Conservation (phyloP, 2,113 vertebrate genomes). For the Corydoras sp. region DNA sequence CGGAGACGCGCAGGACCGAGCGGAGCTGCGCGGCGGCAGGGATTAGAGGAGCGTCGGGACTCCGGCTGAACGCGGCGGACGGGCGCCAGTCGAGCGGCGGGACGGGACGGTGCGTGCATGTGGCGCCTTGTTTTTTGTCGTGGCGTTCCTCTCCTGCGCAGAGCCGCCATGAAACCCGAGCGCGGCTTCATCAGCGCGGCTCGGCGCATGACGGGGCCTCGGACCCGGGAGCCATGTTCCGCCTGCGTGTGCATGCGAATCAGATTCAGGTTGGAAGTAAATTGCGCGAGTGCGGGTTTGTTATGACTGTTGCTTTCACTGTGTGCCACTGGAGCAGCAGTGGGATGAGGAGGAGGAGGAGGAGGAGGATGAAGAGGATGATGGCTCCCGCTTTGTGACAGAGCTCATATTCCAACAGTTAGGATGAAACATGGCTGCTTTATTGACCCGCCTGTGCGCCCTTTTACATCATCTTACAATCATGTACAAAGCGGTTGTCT, state of each 20-base stretch:
- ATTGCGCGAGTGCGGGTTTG: too few relatives aligned
- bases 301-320: too few relatives aligned
- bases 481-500: too few relatives aligned
- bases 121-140: neutral
- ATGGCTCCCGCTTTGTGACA: slow-evolving; percentile 1
- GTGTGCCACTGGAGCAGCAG: neutral
- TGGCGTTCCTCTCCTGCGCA: neutral
- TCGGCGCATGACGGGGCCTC: neutral
- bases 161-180: slow-evolving; percentile 6
- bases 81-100: neutral
- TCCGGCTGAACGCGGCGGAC: neutral
- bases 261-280: too few relatives aligned
- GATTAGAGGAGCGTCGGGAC: neutral
- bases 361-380: neutral
- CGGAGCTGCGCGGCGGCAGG: slow-evolving; percentile 17
- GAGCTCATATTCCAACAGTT: neutral
- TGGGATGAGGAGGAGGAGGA: neutral
- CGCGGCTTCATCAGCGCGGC: neutral
- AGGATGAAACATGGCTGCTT: slow-evolving; percentile 10
- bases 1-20: slow-evolving; percentile 4
- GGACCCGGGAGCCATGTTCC: neutral
- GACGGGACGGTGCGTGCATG: slow-evolving; percentile 1
- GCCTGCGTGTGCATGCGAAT: too few relatives aligned
- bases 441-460: slow-evolving; percentile 7
- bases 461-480: neutral